Percentiles rank a stretch among this genome's conserved stretches.
Conservation (phyloP, 2,113 vertebrate genomes). For the Varanus salvator region DNA sequence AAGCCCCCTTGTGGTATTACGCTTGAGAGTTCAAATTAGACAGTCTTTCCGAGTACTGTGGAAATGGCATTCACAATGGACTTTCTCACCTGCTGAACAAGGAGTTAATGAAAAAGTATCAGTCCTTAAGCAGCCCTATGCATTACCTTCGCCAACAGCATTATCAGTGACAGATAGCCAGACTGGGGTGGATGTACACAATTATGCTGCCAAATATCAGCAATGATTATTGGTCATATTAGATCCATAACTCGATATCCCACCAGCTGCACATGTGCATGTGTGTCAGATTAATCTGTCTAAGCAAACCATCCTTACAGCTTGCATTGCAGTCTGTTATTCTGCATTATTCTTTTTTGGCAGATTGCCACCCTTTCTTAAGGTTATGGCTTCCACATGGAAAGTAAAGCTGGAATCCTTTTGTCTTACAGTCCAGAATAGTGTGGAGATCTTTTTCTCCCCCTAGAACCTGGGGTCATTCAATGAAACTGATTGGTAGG, state of each 20-base stretch:
- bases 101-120: not conserved
- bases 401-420: not conserved
- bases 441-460: no score
- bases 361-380: not conserved
- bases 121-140: not conserved
- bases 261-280: not conserved
- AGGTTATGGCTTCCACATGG: not conserved
- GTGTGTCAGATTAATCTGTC: not conserved
- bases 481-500: no score
- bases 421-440: not conserved
- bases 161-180: not conserved
- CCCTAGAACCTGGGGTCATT: no score
- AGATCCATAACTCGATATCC: not conserved
- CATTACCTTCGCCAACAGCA: not conserved
- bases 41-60: not conserved
- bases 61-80: not conserved
- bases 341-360: not conserved
- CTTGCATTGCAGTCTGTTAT: not conserved
- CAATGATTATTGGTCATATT: not conserved
- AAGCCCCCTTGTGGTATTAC: not conserved
- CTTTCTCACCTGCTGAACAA: not conserved
- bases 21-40: not conserved
- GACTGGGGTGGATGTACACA: not conserved
- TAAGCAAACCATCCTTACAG: not conserved
- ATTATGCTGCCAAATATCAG: conserved; percentile 9